A percentile compares a stretch with the other conserved stretches of the same genome.
These are phyloP conservation scores for Cryptoprocta ferox DNA, from an alignment of 2,797 vertebrate genomes.

Conservation along the genomic window DNA sequence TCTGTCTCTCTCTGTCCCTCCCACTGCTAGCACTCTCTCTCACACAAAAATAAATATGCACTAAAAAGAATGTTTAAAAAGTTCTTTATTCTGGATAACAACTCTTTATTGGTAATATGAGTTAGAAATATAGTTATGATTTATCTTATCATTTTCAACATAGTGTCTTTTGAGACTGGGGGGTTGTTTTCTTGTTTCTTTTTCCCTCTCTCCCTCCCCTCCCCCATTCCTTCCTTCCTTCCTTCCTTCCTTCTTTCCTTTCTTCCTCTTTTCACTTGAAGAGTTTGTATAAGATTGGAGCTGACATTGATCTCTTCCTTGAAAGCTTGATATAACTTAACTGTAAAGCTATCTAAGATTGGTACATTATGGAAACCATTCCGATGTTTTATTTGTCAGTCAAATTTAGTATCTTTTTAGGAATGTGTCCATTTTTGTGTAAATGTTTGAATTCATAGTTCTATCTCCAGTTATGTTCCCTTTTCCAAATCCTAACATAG, in stretches of 20 bases:
- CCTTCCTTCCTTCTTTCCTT: too few species aligned
- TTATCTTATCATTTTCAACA: neutral
- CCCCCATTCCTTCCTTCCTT: too few species aligned
- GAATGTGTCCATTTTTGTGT: neutral
- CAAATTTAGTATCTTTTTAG: neutral
- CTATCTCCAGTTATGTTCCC: neutral
- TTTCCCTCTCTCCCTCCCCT: neutral
- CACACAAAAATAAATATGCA: too few species aligned
- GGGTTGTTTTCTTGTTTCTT: neutral
- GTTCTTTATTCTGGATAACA: neutral
- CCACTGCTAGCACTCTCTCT: too few species aligned
- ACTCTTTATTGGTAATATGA: neutral
- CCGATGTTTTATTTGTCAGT: neutral
- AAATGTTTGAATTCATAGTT: neutral
- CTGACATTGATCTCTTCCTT: neutral
- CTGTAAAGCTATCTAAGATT: neutral
- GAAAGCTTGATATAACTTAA: neutral
- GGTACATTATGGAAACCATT: neutral
- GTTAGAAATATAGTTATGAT: neutral
- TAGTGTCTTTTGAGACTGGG: neutral
- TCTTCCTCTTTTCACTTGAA: neutral
- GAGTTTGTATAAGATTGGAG: neutral
- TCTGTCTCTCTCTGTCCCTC: too few species aligned
- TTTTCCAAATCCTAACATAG: neutral
- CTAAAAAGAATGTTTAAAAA: neutral